Evolutionary conservation across 2,888 invertebrate species (phyloP).

Genomic region (Suillia variegata): DNA sequence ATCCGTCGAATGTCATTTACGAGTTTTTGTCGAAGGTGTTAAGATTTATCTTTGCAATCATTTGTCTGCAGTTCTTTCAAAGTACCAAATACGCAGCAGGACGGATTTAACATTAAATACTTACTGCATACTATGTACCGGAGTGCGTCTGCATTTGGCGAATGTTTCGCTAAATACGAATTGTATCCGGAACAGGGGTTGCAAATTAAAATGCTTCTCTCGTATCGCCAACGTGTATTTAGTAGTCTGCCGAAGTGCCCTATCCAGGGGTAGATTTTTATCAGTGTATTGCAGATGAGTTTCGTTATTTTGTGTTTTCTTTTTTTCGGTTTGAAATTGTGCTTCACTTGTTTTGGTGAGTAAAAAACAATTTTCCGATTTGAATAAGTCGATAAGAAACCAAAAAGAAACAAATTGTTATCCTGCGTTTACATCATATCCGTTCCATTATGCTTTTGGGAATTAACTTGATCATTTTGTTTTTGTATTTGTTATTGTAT

Average conservation of each 20-base stretch:
- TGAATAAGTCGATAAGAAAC: conserved; percentile 39
- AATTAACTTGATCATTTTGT: conserved; percentile 28
- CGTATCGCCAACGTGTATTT: too few relatives aligned
- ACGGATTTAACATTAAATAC: conserved; percentile 1
- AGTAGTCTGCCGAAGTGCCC: too few relatives aligned
- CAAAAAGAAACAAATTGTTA: conserved; percentile 48
- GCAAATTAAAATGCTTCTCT: not conserved
- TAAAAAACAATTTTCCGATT: conserved; percentile 46
- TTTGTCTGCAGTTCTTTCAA: conserved; percentile 36
- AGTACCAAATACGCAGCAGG: conserved; percentile 48
- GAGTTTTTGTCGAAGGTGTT: conserved; percentile 57
- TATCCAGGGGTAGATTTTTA: conserved; percentile 50
- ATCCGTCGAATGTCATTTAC: conserved; percentile 49
- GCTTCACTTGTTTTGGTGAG: conserved; percentile 19
- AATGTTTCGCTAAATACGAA: not conserved
- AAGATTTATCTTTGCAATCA: conserved; percentile 59
- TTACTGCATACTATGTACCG: too few relatives aligned
- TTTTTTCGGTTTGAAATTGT: conserved; percentile 41
- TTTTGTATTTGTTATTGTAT: not conserved
- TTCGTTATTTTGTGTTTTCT: conserved; percentile 16
- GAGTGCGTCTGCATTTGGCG: not conserved
- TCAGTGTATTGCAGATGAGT: conserved; percentile 45
- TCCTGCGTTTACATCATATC: conserved; percentile 26
- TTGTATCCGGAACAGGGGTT: not conserved
- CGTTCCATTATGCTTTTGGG: conserved; percentile 19